Conservation (phyloP, 2,797 vertebrate species). For the Botia almorhae region DNA sequence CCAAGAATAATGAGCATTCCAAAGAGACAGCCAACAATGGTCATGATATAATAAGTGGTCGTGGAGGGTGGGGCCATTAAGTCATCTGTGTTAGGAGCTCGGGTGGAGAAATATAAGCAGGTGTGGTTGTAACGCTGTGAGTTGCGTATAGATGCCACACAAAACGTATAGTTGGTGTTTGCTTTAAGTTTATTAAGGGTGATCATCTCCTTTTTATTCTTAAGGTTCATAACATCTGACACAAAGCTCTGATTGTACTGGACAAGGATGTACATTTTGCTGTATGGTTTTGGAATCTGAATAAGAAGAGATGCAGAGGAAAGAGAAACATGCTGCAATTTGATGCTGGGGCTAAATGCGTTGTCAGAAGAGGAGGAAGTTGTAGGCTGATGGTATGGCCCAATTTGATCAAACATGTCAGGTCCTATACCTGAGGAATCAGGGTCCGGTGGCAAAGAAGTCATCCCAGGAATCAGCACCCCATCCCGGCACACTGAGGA, state of each 20-base stretch:
- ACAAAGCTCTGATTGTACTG: conserved; percentile 95
- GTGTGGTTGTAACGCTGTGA: conserved; percentile 96
- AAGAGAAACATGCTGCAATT: conserved; percentile 89
- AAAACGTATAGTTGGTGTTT: conserved; percentile 96
- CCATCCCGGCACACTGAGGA: conserved; percentile 92
- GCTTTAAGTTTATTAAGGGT: conserved; percentile 92
- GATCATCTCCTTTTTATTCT: conserved; percentile 93
- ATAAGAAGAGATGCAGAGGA: conserved; percentile 91
- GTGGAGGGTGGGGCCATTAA: conserved; percentile 88
- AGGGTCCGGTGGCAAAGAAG: conserved; percentile 85
- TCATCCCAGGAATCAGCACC: conserved; percentile 88
- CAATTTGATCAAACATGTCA: conserved; percentile 74
- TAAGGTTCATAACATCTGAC: conserved; percentile 93
- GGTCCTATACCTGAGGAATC: conserved; percentile 91
- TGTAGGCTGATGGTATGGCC: conserved; percentile 85
- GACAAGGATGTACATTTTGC: conserved; percentile 98
- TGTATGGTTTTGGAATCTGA: conserved; percentile 93
- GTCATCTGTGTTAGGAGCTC: conserved; percentile 82
- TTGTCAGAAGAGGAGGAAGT: conserved; percentile 85
- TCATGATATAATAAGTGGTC: conserved; percentile 99
- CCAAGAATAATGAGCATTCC: conserved; percentile 97
- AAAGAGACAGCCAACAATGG: conserved; percentile 95
- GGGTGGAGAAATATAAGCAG: conserved; percentile 91
- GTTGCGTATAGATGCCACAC: conserved; percentile 94
- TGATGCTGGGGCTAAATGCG: conserved; percentile 88